These are phyloP conservation scores for Nycteola revayana DNA, from an alignment of 2,888 invertebrate species.

Conservation along the genomic window DNA sequence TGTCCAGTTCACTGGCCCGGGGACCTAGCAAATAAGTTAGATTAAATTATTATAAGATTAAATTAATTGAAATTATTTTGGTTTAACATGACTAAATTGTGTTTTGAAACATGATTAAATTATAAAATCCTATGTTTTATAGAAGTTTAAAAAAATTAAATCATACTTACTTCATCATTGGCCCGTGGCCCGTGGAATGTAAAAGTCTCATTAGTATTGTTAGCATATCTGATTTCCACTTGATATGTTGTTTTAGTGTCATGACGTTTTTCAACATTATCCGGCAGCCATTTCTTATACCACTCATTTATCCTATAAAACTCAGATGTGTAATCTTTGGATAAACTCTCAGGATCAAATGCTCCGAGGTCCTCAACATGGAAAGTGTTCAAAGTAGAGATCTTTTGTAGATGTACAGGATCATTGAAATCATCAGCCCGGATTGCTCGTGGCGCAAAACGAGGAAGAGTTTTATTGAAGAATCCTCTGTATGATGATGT, in stretches of 20 bases:
- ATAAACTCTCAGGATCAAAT: slow-evolving; percentile 88
- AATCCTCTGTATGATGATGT: slow-evolving; percentile 97
- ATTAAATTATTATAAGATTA: no score
- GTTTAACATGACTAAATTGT: no score
- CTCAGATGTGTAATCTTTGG: slow-evolving; percentile 94
- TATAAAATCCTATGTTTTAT: no score
- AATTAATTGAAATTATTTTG: no score
- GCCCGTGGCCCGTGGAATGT: slow-evolving; percentile 97
- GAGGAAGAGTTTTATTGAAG: slow-evolving; percentile 96
- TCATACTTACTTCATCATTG: slow-evolving; percentile 87
- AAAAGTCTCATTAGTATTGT: slow-evolving; percentile 97
- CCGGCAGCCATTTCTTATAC: slow-evolving; percentile 96
- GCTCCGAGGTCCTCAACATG: slow-evolving; percentile 93
- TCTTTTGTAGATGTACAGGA: slow-evolving; percentile 95
- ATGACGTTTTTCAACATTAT: slow-evolving; percentile 89
- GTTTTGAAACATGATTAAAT: no score
- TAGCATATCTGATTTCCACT: slow-evolving; percentile 96
- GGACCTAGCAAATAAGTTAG: slow-evolving; percentile 45
- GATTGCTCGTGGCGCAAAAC: slow-evolving; percentile 96
- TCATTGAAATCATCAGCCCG: slow-evolving; percentile 97
- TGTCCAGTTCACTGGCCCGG: slow-evolving; percentile 97
- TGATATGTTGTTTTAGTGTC: slow-evolving; percentile 96
- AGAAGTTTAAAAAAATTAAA: slow-evolving; percentile 2
- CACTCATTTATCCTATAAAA: slow-evolving; percentile 96
- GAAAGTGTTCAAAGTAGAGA: slow-evolving; percentile 97